phyloP scores from a whole-genome alignment of 1,140 invertebrate species.

The Gryllus bimaculatus region DNA sequence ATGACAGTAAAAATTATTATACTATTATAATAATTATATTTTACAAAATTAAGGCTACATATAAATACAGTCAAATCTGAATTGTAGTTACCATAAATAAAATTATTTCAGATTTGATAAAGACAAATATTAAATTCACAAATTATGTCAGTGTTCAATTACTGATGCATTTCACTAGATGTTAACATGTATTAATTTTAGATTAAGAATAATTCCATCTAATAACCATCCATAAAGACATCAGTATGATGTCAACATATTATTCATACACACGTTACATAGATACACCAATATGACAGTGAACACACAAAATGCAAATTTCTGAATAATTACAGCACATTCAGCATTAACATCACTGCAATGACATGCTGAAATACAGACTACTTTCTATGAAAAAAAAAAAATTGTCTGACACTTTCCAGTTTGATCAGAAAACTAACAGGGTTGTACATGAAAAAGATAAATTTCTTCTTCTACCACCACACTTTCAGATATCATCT shows the following conservation, averaged over 20 bases:
- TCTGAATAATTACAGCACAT: background rate
- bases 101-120: background rate
- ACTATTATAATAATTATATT: background rate
- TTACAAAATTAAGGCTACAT: background rate
- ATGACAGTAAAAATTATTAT: background rate
- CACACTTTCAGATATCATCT: too few species aligned
- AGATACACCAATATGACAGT: background rate
- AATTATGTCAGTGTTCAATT: background rate
- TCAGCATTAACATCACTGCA: background rate
- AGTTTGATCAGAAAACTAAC: too few species aligned
- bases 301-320: background rate
- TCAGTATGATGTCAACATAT: background rate
- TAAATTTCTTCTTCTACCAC: too few species aligned
- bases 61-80: constrained; percentile 2
- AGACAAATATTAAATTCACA: background rate
- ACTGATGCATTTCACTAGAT: background rate
- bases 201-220: background rate
- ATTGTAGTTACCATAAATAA: background rate
- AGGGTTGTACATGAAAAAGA: too few species aligned
- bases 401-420: too few species aligned
- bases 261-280: background rate
- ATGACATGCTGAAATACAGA: too few species aligned
- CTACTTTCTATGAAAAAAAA: too few species aligned
- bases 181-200: background rate
- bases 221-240: background rate